A percentile compares a stretch with the other conserved stretches of the same genome.
These are phyloP conservation scores for Pollimyrus isidori DNA, from an alignment of 2,113 vertebrate genomes.

Conservation along the genomic window DNA sequence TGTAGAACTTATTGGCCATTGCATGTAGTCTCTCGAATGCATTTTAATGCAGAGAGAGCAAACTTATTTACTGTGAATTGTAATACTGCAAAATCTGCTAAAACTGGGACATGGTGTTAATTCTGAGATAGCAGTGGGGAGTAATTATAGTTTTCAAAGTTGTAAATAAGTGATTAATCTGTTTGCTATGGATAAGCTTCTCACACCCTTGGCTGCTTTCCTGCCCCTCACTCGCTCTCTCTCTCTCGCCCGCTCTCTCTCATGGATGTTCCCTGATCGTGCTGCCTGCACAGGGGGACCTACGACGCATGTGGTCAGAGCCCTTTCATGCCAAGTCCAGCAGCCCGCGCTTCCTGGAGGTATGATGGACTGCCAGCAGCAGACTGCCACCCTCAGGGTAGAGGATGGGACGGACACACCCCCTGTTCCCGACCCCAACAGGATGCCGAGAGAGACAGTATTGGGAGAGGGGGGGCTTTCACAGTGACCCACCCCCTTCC, in stretches of 20 bases:
- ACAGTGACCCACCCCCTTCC: not conserved
- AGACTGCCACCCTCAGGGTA: constrained; percentile 29
- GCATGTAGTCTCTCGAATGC: not conserved
- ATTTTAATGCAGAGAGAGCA: not conserved
- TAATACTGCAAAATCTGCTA: not conserved
- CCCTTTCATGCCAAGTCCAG: constrained; percentile 94
- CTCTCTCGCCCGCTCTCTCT: not conserved
- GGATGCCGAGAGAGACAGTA: constrained; percentile 43
- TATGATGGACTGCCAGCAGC: constrained; percentile 71
- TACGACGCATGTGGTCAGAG: constrained; percentile 99
- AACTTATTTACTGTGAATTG: not conserved
- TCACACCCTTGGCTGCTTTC: not conserved
- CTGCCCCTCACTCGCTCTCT: not conserved
- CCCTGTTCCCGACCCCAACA: not conserved
- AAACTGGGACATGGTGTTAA: not conserved
- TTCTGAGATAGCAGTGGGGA: not conserved
- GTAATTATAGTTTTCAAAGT: not conserved
- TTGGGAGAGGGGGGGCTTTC: constrained; percentile 22
- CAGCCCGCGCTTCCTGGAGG: constrained; percentile 96
- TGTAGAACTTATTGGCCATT: not conserved
- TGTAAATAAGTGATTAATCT: not conserved
- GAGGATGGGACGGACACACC: constrained; percentile 44
- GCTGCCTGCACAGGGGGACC: constrained; percentile 71
- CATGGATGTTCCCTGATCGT: not conserved
- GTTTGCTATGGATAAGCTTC: not conserved